Conservation (phyloP, 2,797 vertebrate species). For the Oryzias dopingdopingensis region DNA sequence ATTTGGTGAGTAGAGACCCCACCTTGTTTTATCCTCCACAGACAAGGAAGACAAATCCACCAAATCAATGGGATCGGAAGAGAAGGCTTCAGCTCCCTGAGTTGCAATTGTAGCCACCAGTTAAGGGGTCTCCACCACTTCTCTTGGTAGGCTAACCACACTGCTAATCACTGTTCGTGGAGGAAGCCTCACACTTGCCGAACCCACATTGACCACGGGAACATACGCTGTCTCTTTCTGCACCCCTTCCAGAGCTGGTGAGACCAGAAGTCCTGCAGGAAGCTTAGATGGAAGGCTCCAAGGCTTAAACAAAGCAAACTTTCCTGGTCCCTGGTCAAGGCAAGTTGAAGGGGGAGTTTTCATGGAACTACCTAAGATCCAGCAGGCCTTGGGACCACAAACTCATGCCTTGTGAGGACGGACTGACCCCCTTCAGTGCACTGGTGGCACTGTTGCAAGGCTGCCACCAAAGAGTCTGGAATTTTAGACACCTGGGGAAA, state of each 20-base stretch:
- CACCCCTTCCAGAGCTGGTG: conserved; percentile 18
- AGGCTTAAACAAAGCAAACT: conserved; percentile 2
- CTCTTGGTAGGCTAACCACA: not conserved
- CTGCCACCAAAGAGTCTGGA: not conserved
- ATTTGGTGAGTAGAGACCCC: too few species aligned
- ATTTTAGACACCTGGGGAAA: not conserved
- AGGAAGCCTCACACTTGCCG: not conserved
- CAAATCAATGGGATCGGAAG: too few species aligned
- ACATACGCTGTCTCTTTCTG: conserved; percentile 4
- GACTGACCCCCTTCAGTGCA: not conserved
- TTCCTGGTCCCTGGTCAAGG: not conserved
- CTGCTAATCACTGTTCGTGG: not conserved
- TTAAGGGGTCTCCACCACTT: not conserved
- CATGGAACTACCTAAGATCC: not conserved
- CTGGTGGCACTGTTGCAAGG: not conserved
- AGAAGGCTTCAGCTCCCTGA: too few species aligned
- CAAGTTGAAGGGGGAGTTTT: not conserved
- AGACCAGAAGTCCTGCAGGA: conserved; percentile 13
- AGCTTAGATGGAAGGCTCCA: not conserved
- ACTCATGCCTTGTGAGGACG: not conserved
- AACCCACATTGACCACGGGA: conserved; percentile 14
- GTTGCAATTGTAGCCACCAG: not conserved
- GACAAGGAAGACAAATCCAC: too few species aligned
- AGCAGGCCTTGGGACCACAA: not conserved
- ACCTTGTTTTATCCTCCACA: too few species aligned